Conservation (phyloP, 2,797 vertebrate genomes). For the Poecilia wingei region DNA sequence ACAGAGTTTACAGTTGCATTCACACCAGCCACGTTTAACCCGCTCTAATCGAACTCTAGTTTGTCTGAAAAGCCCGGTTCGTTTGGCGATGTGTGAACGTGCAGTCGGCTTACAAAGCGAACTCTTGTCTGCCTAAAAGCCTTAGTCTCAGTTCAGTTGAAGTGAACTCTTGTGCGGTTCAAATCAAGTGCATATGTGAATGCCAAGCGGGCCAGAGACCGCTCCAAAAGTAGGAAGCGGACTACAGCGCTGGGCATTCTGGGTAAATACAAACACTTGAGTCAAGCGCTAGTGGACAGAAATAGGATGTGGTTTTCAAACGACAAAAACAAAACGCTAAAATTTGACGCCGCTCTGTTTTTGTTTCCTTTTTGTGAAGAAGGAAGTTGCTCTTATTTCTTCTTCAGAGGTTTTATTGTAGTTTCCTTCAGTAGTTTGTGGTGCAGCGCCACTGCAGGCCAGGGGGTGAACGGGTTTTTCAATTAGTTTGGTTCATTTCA, state of each 20-base stretch:
- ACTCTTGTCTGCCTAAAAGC: not conserved
- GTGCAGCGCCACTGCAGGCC: too few species aligned
- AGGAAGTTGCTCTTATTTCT: too few species aligned
- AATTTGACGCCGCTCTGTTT: too few species aligned
- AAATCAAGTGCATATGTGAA: not conserved
- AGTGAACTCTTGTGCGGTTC: not conserved
- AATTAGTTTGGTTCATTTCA: not conserved
- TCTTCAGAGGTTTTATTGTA: too few species aligned
- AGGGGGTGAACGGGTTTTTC: not conserved
- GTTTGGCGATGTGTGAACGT: not conserved
- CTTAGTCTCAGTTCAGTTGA: not conserved
- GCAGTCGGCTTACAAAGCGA: not conserved
- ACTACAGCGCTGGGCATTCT: not conserved
- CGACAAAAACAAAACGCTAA: too few species aligned
- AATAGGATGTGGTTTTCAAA: too few species aligned
- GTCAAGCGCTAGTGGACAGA: too few species aligned
- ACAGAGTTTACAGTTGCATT: not conserved
- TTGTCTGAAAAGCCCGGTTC: not conserved
- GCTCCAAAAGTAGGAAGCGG: not conserved
- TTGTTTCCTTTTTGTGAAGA: too few species aligned
- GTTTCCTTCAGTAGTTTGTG: too few species aligned
- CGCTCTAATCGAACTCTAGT: not conserved
- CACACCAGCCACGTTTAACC: not conserved
- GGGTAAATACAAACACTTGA: too few species aligned
- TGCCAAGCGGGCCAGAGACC: not conserved